These are phyloP conservation scores for Rousettus madagascariensis DNA, from an alignment of 2,797 vertebrate species.

Conservation along the genomic window DNA sequence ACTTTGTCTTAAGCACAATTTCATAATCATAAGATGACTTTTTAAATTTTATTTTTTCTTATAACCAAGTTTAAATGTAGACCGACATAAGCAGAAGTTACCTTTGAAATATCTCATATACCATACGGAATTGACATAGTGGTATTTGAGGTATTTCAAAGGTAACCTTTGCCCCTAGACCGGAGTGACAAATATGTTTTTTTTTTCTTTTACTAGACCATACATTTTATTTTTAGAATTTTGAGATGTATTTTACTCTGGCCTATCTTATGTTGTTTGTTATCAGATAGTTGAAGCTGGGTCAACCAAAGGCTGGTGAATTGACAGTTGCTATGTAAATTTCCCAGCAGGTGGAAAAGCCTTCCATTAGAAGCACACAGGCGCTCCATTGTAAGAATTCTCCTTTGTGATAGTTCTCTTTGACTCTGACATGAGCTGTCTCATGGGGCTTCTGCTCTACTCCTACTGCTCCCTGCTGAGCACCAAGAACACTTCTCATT, in stretches of 20 bases:
- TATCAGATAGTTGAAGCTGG: slow-evolving; percentile 24
- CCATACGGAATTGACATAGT: neutral
- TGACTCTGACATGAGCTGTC: slow-evolving; percentile 20
- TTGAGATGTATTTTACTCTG: slow-evolving; percentile 37
- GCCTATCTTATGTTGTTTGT: neutral
- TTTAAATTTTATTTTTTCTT: slow-evolving; percentile 23
- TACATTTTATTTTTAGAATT: slow-evolving; percentile 58
- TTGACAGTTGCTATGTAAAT: slow-evolving; percentile 28
- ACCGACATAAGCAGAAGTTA: no score
- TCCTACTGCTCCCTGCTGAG: neutral
- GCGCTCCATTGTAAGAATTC: neutral
- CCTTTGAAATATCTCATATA: no score
- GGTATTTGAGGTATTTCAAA: neutral
- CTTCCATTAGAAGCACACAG: neutral
- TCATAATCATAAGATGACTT: slow-evolving; percentile 43
- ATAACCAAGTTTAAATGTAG: neutral
- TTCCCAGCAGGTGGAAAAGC: neutral
- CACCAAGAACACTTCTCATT: slow-evolving; percentile 21
- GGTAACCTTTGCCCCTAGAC: neutral
- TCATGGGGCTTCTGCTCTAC: neutral
- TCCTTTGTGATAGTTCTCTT: slow-evolving; percentile 37
- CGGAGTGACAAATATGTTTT: slow-evolving; percentile 22
- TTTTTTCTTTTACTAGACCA: slow-evolving; percentile 11
- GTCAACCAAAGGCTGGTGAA: neutral
- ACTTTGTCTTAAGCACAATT: neutral